phyloP scores from a whole-genome alignment of 2,888 invertebrate genomes.

The Drosophila melanosoma region DNA sequence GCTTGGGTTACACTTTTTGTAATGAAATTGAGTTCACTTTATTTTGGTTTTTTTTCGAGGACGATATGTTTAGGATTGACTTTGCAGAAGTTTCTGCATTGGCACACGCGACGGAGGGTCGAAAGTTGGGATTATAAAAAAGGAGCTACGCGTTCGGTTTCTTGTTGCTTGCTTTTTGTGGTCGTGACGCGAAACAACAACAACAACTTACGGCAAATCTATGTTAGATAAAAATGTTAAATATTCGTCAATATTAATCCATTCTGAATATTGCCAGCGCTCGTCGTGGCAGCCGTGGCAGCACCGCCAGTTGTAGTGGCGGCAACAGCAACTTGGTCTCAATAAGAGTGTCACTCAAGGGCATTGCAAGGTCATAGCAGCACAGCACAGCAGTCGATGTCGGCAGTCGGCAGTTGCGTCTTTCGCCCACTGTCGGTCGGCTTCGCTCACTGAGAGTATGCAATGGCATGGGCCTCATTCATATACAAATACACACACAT shows the following conservation, averaged over 20 bases:
- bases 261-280: conserved; percentile 68
- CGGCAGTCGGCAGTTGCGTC: conserved; percentile 67
- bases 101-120: conserved; percentile 35
- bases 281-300: conserved; percentile 74
- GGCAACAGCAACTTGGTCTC: conserved; percentile 74
- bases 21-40: conserved; percentile 11
- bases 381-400: conserved; percentile 38
- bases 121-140: conserved; percentile 24
- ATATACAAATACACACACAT: conserved; percentile 65
- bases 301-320: conserved; percentile 75
- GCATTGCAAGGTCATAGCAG: conserved; percentile 85
- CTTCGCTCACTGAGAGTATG: conserved; percentile 64
- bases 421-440: conserved; percentile 71
- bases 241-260: conserved; percentile 59
- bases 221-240: conserved; percentile 46
- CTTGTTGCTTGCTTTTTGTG: conserved; percentile 9
- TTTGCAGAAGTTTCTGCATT: conserved; percentile 5
- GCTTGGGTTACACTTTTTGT: conserved; percentile 62
- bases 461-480: conserved; percentile 50
- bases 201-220: conserved; percentile 36
- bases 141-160: conserved; percentile 36
- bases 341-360: conserved; percentile 85
- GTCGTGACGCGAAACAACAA: conserved; percentile 27
- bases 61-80: conserved; percentile 37
- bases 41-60: neutral